Conservation (phyloP, 2,888 invertebrate species). For the Anodontia alba region DNA sequence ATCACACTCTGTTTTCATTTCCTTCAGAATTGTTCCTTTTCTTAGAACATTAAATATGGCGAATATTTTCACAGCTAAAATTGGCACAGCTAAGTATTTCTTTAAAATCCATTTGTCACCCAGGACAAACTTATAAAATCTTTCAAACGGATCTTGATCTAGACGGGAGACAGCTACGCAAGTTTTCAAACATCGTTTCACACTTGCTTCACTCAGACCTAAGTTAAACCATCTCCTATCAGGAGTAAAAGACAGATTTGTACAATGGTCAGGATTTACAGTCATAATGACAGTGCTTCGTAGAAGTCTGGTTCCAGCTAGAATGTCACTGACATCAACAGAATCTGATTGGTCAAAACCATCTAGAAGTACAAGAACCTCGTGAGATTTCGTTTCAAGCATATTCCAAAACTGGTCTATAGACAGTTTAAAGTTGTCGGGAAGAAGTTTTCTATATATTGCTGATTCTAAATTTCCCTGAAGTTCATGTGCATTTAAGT, state of each 20-base stretch:
- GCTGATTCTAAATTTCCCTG: conserved; percentile 58
- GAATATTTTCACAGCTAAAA: conserved; percentile 62
- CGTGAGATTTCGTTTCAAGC: conserved; percentile 68
- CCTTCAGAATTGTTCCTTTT: conserved; percentile 54
- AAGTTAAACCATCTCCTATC: conserved; percentile 68
- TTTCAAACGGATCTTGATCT: conserved; percentile 67
- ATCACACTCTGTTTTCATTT: conserved; percentile 64
- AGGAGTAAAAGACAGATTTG: conserved; percentile 48
- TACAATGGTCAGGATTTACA: conserved; percentile 61
- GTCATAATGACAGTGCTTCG: conserved; percentile 71
- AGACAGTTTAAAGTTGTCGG: conserved; percentile 67
- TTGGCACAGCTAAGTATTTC: conserved; percentile 60
- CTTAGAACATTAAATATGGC: conserved; percentile 58
- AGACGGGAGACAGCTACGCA: conserved; percentile 63
- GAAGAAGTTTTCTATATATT: conserved; percentile 72
- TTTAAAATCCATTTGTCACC: conserved; percentile 56
- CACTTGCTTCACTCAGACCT: conserved; percentile 62
- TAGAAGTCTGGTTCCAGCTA: conserved; percentile 63
- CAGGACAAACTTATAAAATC: conserved; percentile 58
- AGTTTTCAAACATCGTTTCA: conserved; percentile 65
- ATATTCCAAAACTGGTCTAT: conserved; percentile 73
- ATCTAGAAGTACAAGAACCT: conserved; percentile 77
- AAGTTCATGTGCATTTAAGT: conserved; percentile 63
- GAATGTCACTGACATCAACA: conserved; percentile 62
- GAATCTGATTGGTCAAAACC: conserved; percentile 67